Evolutionary conservation across 2,797 vertebrate species (phyloP).

Genomic region (Paedocypris micromegethes): DNA sequence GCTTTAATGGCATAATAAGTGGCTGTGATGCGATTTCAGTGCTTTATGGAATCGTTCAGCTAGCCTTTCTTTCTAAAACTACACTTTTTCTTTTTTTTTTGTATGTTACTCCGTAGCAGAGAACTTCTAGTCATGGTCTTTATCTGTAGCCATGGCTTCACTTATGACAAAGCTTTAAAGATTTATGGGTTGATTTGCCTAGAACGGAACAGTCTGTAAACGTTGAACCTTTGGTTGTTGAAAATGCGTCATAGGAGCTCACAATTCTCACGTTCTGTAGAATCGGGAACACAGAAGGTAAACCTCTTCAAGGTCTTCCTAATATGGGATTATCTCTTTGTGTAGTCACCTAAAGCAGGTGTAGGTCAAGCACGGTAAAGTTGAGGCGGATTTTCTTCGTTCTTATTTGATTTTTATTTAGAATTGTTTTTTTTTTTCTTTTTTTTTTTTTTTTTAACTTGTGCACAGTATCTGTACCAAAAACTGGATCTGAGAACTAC

Average conservation of each 20-base stretch:
- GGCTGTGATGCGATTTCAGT: slow-evolving; percentile 70
- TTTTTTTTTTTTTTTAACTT: slow-evolving; percentile 70
- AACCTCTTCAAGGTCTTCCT: slow-evolving; percentile 46
- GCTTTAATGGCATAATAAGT: slow-evolving; percentile 77
- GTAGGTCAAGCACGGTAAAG: slow-evolving; percentile 19
- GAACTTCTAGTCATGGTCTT: slow-evolving; percentile 50
- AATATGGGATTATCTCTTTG: slow-evolving; percentile 35
- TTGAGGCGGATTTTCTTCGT: slow-evolving; percentile 32
- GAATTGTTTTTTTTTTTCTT: slow-evolving; percentile 52
- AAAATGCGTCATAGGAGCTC: slow-evolving; percentile 42
- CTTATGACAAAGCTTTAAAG: slow-evolving; percentile 68
- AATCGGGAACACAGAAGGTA: slow-evolving; percentile 12
- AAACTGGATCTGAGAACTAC: slow-evolving; percentile 77
- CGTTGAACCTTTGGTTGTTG: slow-evolving; percentile 53
- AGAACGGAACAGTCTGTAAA: slow-evolving; percentile 48
- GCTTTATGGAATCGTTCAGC: slow-evolving; percentile 68
- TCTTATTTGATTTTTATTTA: slow-evolving; percentile 55
- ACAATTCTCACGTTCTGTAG: slow-evolving; percentile 22
- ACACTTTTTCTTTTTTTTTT: slow-evolving; percentile 58
- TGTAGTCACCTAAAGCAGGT: slow-evolving; percentile 23
- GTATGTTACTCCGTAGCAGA: slow-evolving; percentile 51
- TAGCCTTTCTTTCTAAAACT: slow-evolving; percentile 64
- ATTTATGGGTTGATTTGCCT: slow-evolving; percentile 53
- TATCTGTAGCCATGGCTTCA: slow-evolving; percentile 58
- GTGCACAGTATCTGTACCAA: slow-evolving; percentile 83